Evolutionary conservation across 2,113 vertebrate genomes (phyloP).

Genomic region (Forbesichthys papilliferus): DNA sequence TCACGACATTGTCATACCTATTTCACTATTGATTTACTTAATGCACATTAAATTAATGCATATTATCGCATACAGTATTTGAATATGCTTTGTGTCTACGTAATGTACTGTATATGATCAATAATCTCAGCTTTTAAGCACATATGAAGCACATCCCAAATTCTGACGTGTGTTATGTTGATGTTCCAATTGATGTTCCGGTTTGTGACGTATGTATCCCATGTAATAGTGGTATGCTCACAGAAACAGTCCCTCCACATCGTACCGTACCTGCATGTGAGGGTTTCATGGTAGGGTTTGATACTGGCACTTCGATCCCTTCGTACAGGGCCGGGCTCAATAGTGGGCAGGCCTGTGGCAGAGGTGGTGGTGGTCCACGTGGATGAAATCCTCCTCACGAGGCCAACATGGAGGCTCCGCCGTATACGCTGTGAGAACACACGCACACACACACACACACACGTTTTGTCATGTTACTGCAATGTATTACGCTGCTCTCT

Average conservation of each 20-base stretch:
- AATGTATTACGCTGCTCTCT: background rate
- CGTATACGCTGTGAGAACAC: constrained; percentile 82
- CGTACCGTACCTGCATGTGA: constrained; percentile 80
- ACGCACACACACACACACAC: constrained; percentile 9
- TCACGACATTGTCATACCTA: too few relatives aligned
- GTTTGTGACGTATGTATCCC: background rate
- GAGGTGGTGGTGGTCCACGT: constrained; percentile 99
- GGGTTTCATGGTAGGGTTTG: constrained; percentile 84
- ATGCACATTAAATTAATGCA: too few relatives aligned
- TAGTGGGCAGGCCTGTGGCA: constrained; percentile 92
- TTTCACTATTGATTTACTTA: too few relatives aligned
- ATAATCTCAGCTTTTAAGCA: too few relatives aligned
- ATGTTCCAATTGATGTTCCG: background rate
- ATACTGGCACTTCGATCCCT: constrained; percentile 90
- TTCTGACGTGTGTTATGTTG: too few relatives aligned
- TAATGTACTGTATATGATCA: too few relatives aligned
- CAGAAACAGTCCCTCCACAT: background rate
- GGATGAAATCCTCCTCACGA: constrained; percentile 90
- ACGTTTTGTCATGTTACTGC: background rate
- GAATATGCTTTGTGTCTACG: too few relatives aligned
- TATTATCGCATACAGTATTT: too few relatives aligned
- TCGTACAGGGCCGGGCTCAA: constrained; percentile 91
- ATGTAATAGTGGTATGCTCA: background rate
- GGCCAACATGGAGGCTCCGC: constrained; percentile 87
- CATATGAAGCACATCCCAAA: background rate